Conservation (phyloP, 2,113 vertebrate species). For the Lethenteron reissneri region DNA sequence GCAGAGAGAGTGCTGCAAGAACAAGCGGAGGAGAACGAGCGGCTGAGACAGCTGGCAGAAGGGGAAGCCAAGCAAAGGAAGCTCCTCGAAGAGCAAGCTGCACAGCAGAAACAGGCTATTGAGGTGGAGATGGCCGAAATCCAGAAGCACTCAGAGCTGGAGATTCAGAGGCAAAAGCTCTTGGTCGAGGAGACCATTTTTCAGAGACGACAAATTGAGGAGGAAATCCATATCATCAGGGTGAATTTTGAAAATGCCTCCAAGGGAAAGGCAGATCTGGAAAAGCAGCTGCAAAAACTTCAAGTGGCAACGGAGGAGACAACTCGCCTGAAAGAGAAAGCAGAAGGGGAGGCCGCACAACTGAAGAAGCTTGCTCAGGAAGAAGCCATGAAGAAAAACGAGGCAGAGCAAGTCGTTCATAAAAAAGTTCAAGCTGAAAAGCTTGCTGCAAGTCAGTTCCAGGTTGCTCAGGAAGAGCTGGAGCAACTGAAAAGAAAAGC, state of each 20-base stretch:
- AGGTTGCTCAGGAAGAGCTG: constrained; percentile 55
- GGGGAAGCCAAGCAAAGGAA: constrained; percentile 77
- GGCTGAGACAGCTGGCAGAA: constrained; percentile 60
- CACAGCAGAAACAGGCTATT: constrained; percentile 76
- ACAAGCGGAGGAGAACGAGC: constrained; percentile 85
- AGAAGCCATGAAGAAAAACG: constrained; percentile 81
- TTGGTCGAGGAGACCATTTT: constrained; percentile 71
- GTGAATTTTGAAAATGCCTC: constrained; percentile 65
- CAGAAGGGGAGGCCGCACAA: constrained; percentile 49
- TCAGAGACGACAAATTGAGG: constrained; percentile 63
- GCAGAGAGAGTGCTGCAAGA: constrained; percentile 75
- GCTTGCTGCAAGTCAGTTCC: constrained; percentile 49
- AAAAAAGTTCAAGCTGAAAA: constrained; percentile 65
- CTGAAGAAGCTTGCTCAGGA: constrained; percentile 62
- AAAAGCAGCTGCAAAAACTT: constrained; percentile 68
- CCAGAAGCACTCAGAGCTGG: constrained; percentile 51
- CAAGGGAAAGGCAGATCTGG: constrained; percentile 58
- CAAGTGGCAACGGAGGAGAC: constrained; percentile 68
- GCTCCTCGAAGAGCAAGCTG: constrained; percentile 69
- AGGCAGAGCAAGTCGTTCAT: constrained; percentile 61
- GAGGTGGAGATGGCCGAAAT: constrained; percentile 61
- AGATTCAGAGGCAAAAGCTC: constrained; percentile 59
- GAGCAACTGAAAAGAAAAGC: constrained; percentile 54
- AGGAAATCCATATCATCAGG: constrained; percentile 70
- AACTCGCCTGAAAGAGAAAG: constrained; percentile 16